phyloP scores from a whole-genome alignment of 1,140 invertebrate genomes.

The Lordiphosa collinella region DNA sequence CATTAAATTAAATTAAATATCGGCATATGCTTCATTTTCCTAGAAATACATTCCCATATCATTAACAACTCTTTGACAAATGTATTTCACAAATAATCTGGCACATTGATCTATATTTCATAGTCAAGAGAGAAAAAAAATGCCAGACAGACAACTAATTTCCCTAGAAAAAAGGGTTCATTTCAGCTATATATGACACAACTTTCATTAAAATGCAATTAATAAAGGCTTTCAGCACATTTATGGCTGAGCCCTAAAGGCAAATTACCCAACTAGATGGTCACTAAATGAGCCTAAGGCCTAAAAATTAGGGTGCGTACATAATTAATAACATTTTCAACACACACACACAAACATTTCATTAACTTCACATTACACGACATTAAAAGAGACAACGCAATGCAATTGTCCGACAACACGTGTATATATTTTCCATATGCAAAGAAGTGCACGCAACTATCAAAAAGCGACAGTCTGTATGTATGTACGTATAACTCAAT shows the following conservation, averaged over 20 bases:
- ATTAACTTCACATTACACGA: slow-evolving; percentile 62
- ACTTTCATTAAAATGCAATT: slow-evolving; percentile 75
- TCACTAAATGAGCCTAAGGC: slow-evolving; percentile 8
- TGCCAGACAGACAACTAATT: slow-evolving; percentile 4
- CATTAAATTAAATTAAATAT: too few species aligned
- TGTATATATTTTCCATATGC: slow-evolving; percentile 31
- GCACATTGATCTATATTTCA: slow-evolving; percentile 11
- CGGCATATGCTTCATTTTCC: neutral
- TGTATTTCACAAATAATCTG: slow-evolving; percentile 22
- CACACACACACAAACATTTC: slow-evolving; percentile 51
- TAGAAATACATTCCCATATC: neutral
- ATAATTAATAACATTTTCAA: slow-evolving; percentile 69
- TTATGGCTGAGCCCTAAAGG: slow-evolving; percentile 38
- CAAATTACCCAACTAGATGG: slow-evolving; percentile 41
- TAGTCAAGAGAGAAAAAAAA: neutral
- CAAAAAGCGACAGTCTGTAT: slow-evolving; percentile 9
- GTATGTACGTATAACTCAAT: slow-evolving; percentile 64
- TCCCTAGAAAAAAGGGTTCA: slow-evolving; percentile 35
- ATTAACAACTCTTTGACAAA: slow-evolving; percentile 37
- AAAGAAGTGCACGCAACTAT: slow-evolving; percentile 41
- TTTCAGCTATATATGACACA: slow-evolving; percentile 13
- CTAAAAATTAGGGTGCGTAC: slow-evolving; percentile 62
- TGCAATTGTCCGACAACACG: slow-evolving; percentile 54
- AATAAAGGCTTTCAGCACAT: slow-evolving; percentile 72
- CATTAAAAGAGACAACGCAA: slow-evolving; percentile 11